These are phyloP conservation scores for Aplocera efformata DNA, from an alignment of 2,888 invertebrate species.

Conservation along the genomic window DNA sequence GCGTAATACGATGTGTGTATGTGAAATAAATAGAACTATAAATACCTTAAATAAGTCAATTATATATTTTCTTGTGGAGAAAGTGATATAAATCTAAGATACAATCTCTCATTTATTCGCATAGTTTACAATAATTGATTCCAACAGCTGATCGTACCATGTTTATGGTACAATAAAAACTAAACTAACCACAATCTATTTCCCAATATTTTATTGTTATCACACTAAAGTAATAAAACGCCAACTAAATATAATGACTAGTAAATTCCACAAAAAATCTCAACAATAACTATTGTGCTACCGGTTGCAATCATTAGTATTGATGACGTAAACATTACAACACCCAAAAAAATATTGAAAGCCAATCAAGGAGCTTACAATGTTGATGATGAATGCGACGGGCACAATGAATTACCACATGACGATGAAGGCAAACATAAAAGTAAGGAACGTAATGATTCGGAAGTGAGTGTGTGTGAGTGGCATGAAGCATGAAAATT, in stretches of 20 bases:
- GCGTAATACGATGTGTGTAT: no score
- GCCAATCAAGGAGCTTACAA: constrained; percentile 65
- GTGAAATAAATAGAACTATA: no score
- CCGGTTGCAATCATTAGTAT: constrained; percentile 76
- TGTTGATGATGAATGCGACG: constrained; percentile 57
- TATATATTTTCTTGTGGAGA: no score
- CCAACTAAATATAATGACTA: constrained; percentile 78
- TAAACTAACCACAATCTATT: constrained; percentile 31
- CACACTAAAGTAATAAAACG: constrained; percentile 52
- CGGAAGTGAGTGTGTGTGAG: constrained; percentile 73
- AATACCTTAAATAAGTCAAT: no score
- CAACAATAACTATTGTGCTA: constrained; percentile 75
- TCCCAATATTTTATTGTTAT: constrained; percentile 59
- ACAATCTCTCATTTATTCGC: no score
- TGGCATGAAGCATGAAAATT: constrained; percentile 75
- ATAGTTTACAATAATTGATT: no score
- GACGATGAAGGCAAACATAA: constrained; percentile 64
- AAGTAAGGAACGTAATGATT: constrained; percentile 75
- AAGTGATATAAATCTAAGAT: no score
- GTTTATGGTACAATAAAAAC: constrained; percentile 35
- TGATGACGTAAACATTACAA: constrained; percentile 77
- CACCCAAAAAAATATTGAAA: constrained; percentile 61
- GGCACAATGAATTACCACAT: constrained; percentile 64
- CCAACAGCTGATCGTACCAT: constrained; percentile 10
- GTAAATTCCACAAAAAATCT: constrained; percentile 60